Percentiles rank a stretch among this genome's conserved stretches.
These are phyloP conservation scores for Ctenosaura bakeri DNA, from an alignment of 2,797 vertebrate species.

Conservation along the genomic window DNA sequence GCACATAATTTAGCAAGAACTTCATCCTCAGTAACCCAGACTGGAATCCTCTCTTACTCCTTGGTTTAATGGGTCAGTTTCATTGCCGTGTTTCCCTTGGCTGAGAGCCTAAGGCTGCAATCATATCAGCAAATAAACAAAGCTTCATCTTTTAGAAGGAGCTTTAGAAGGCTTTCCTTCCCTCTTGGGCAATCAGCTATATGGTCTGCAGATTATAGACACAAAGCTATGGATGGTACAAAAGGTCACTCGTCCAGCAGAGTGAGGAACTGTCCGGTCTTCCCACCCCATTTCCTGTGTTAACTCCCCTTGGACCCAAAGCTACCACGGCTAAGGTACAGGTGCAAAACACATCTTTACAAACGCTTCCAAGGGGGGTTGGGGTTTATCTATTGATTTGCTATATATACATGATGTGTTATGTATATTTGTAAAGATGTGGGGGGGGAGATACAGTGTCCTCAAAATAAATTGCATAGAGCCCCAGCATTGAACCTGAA, in stretches of 20 bases:
- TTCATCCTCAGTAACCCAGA: conserved; percentile 50
- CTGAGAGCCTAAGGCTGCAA: conserved; percentile 39
- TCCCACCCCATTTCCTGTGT: not conserved
- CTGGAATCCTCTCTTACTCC: conserved; percentile 53
- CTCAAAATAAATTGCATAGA: not conserved
- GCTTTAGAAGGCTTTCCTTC: not conserved
- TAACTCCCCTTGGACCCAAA: not conserved
- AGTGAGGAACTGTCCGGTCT: not conserved
- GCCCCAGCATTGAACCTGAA: too few relatives aligned
- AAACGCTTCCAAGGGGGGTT: too few relatives aligned
- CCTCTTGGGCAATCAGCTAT: conserved; percentile 29
- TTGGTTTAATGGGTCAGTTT: conserved; percentile 50
- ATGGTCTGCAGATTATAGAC: not conserved
- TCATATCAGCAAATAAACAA: conserved; percentile 48
- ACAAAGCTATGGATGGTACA: not conserved
- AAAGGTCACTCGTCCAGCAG: not conserved
- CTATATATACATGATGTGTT: conserved; percentile 36
- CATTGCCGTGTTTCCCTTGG: conserved; percentile 66
- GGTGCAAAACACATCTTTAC: not conserved
- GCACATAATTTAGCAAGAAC: conserved; percentile 55
- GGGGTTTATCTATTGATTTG: not conserved
- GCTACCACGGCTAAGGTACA: not conserved
- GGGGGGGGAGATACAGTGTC: not conserved
- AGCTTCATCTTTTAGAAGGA: conserved; percentile 44
- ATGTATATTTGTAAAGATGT: not conserved